Base-by-base conservation (phyloP, 2,888 invertebrate species). In the Drosophila merina region DNA sequence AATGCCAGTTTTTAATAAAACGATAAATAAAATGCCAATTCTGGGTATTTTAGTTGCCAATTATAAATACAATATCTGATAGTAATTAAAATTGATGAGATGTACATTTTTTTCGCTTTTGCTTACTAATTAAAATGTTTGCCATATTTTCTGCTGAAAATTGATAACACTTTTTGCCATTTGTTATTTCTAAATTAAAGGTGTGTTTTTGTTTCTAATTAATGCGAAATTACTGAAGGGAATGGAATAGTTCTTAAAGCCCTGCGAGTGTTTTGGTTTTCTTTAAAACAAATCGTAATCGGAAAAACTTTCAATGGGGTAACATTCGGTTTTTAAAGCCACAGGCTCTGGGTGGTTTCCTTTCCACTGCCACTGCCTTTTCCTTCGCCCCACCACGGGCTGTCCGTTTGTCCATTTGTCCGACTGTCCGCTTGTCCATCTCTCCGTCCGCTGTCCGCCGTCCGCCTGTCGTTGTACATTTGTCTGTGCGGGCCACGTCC, bases 401-500 rank as follows among this genome's bases (percentile, higher is more conserved):
- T 60, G 48, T 30, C 63, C 57, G 28, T 10, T 14, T 26, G 40
- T 60, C 33, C 50, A 45, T 26, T 14, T 36, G 52, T 48, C 50
- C 45, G 50, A 14, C 4, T 44, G 38, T 25, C 49, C n/a, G 33
- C 28, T 12, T 12, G 60, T 33, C 40, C 66, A 55, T 64, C 63
- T 56, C 56, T 66, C 66, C 57, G 38, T 26, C 49, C 57, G 55
- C 66, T 2, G 20, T 20, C 2, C 20, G 20, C 66, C 57, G 38
- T 26, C 49, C 55, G 55, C 66, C 54, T 66, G 81, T 75, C 76
- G 47, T 59, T 66, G 68, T 71, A 56, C 81, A 76, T 77, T 77
- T 64, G 76, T 83, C 80, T 72, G 74, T 77, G 76, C 76, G 76
- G 76, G 76, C 60, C 81, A 69, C 72, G 77, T 84, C 81, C 84